These are phyloP conservation scores for Nasua narica DNA, from an alignment of 2,797 vertebrate genomes.

Conservation along the genomic window DNA sequence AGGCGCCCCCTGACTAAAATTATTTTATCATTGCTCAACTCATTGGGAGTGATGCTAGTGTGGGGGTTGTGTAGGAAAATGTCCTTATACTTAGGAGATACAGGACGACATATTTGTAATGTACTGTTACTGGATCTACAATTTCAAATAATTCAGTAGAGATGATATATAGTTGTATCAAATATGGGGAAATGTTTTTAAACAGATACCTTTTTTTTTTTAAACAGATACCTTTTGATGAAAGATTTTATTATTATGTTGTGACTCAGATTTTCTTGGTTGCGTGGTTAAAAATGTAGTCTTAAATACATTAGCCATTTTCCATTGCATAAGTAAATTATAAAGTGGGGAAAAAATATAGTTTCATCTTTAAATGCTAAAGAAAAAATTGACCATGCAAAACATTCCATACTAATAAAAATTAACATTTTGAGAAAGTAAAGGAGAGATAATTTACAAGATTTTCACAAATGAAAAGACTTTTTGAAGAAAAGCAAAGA, in stretches of 20 bases:
- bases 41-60: neutral
- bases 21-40: neutral
- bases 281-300: neutral
- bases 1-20: neutral
- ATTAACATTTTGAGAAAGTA: neutral
- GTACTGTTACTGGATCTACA: neutral
- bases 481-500: neutral
- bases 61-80: neutral
- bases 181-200: neutral
- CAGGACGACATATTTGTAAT: neutral
- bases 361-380: neutral
- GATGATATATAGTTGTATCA: neutral
- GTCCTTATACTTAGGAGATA: neutral
- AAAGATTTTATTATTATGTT: constrained; percentile 1
- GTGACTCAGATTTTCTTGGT: constrained; percentile 27
- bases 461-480: neutral
- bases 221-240: neutral
- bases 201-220: neutral
- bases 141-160: neutral
- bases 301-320: neutral
- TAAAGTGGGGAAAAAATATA: neutral
- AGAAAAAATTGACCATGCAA: neutral
- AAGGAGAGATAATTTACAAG: neutral
- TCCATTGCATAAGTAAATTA: neutral
- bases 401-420: neutral